Evolutionary conservation across 1,140 invertebrate genomes (phyloP).

Genomic region (Rhynchophorus ferrugineus): DNA sequence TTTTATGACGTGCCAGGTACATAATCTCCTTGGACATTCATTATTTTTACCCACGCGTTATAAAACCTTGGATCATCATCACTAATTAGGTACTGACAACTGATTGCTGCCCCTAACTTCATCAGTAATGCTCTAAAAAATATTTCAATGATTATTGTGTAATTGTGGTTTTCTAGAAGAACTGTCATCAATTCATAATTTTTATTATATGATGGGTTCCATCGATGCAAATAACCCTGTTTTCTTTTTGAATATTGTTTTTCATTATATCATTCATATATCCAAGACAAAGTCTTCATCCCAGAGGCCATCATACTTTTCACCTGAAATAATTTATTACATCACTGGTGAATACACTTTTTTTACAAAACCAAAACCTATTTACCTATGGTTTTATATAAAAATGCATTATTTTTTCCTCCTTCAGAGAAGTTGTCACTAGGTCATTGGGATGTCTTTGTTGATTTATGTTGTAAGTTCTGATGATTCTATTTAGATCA

Average conservation of each 20-base stretch:
- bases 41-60: constrained; percentile 22
- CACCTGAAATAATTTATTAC: constrained; percentile 1
- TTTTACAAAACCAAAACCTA: not conserved
- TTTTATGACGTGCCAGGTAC: not conserved
- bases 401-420: constrained; percentile 15
- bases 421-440: constrained; percentile 7
- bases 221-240: constrained; percentile 20
- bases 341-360: not conserved
- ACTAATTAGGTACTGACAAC: constrained; percentile 9
- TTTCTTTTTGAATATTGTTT: constrained; percentile 9
- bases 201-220: constrained; percentile 14
- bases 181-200: constrained; percentile 13
- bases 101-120: constrained; percentile 1
- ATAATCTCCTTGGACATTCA: constrained; percentile 14
- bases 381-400: constrained; percentile 9
- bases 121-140: constrained; percentile 12
- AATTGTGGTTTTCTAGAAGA: constrained; percentile 11
- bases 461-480: constrained; percentile 10
- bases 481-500: constrained; percentile 3
- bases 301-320: not conserved
- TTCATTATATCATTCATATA: constrained; percentile 13
- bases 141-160: constrained; percentile 1
- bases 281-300: constrained; percentile 13
- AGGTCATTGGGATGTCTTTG: constrained; percentile 11
- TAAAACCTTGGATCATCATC: not conserved